Evolutionary conservation across 2,113 vertebrate genomes (phyloP).

Genomic region (Otis tarda): DNA sequence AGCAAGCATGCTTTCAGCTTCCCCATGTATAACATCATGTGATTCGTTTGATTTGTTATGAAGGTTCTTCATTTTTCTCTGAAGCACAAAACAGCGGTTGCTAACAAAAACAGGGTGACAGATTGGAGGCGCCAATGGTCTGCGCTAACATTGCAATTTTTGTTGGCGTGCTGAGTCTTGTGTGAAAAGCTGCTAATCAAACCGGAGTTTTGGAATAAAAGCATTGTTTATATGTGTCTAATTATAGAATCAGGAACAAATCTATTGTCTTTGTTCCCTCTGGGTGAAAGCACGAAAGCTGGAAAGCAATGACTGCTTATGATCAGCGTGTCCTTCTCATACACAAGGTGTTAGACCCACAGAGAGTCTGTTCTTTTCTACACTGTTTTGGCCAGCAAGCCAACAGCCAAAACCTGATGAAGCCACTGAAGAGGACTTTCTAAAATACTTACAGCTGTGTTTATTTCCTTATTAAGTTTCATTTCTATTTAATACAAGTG

Average conservation of each 20-base stretch:
- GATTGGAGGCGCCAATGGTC: neutral
- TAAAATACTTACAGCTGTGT: neutral
- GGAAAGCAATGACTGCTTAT: neutral
- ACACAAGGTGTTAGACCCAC: neutral
- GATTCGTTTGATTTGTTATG: neutral
- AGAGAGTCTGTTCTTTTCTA: neutral
- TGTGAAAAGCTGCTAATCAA: neutral
- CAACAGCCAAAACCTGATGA: neutral
- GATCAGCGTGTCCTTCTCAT: neutral
- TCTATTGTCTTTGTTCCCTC: conserved; percentile 4
- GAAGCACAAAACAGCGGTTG: neutral
- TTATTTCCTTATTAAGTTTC: neutral
- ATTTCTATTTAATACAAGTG: neutral
- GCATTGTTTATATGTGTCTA: neutral
- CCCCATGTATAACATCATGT: neutral
- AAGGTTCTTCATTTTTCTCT: neutral
- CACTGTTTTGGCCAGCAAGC: neutral
- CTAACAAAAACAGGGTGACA: neutral
- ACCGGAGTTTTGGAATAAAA: neutral
- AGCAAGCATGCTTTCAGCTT: neutral
- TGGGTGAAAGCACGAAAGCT: neutral
- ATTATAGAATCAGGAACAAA: conserved; percentile 1
- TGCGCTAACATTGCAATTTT: neutral
- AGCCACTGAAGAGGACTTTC: neutral
- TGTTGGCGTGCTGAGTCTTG: neutral